These are phyloP conservation scores for Homarus gammarus DNA, from an alignment of 2,888 invertebrate species.

Conservation along the genomic window DNA sequence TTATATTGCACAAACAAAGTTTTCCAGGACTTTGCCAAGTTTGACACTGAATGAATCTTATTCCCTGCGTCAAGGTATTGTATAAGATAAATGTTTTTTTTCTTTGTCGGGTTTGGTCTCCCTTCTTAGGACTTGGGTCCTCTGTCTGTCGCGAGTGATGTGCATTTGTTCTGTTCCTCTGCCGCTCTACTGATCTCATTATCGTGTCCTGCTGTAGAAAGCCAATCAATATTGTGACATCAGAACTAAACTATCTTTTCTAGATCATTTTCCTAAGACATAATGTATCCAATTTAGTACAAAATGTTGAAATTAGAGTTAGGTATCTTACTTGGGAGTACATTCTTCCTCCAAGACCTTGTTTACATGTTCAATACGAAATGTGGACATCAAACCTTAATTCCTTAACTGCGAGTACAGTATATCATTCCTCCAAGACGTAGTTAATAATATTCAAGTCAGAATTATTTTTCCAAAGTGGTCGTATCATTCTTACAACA, in stretches of 20 bases:
- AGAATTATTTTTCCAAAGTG: too few relatives aligned
- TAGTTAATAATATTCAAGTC: too few relatives aligned
- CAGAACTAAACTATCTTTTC: background rate
- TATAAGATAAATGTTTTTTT: constrained; percentile 1
- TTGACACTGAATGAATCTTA: constrained; percentile 17
- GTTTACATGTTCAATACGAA: too few relatives aligned
- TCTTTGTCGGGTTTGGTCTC: constrained; percentile 4
- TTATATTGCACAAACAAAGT: constrained; percentile 10
- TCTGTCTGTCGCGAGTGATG: background rate
- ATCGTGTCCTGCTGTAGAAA: background rate
- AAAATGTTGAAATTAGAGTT: too few relatives aligned
- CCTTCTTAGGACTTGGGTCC: background rate
- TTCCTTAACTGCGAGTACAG: too few relatives aligned
- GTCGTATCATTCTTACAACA: too few relatives aligned
- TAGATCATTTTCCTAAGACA: background rate
- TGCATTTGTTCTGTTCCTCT: background rate
- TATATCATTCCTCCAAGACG: too few relatives aligned
- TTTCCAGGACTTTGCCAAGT: constrained; percentile 34
- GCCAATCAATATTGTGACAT: background rate
- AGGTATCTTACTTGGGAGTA: too few relatives aligned
- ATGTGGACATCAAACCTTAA: too few relatives aligned
- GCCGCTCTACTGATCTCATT: background rate
- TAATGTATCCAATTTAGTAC: too few relatives aligned
- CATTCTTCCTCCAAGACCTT: too few relatives aligned
- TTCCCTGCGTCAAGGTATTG: constrained; percentile 25